phyloP scores from a whole-genome alignment of 35 echinoderm and acorn worm genomes.

The Anneissia japonica region DNA sequence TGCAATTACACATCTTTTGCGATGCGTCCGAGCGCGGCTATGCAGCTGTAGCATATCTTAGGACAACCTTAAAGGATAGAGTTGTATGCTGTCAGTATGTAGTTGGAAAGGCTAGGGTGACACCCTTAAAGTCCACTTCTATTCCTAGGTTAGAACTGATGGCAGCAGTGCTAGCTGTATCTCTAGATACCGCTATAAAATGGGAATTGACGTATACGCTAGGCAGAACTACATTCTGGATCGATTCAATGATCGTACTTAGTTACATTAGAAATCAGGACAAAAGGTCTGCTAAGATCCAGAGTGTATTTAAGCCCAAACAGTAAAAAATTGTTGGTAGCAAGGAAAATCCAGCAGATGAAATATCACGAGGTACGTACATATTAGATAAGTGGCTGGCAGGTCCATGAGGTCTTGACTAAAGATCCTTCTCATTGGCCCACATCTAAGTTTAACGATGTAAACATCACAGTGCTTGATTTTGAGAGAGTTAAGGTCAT shows the following conservation, averaged over 20 bases:
- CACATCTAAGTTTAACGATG: no score
- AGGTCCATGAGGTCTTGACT: constrained; percentile 12
- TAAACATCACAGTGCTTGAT: no score
- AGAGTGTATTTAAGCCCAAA: not conserved
- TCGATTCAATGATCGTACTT: constrained; percentile 5
- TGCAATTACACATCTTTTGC: constrained; percentile 27
- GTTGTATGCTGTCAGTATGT: constrained; percentile 34
- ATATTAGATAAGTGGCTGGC: constrained; percentile 3
- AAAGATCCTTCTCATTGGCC: constrained; percentile 15
- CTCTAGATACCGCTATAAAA: no score
- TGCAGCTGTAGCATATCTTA: constrained; percentile 14
- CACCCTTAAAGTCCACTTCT: constrained; percentile 1
- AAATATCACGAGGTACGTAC: constrained; percentile 21
- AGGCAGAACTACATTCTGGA: no score
- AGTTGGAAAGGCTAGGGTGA: not conserved
- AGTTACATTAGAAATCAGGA: constrained; percentile 17
- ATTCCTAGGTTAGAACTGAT: constrained; percentile 34
- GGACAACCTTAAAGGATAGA: not conserved
- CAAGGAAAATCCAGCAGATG: constrained; percentile 30
- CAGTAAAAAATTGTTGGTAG: constrained; percentile 21
- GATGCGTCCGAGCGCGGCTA: constrained; percentile 48
- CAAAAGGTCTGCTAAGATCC: not conserved
- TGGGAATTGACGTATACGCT: no score
- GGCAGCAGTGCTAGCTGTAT: constrained; percentile 30
- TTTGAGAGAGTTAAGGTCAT: no score